phyloP scores from a whole-genome alignment of 1,140 invertebrate species.

The Bombus consobrinus region DNA sequence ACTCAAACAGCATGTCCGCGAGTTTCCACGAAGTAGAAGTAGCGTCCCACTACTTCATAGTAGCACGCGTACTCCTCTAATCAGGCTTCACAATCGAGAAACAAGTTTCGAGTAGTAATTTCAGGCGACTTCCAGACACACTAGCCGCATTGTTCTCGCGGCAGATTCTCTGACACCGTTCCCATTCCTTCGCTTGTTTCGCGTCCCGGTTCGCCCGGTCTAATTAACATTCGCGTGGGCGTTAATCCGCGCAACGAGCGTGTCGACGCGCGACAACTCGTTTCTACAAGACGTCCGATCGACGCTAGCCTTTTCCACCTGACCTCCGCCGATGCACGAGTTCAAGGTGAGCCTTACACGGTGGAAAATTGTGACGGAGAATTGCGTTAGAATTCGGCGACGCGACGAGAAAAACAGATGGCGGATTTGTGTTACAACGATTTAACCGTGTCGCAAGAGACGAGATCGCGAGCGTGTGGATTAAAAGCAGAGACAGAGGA shows the following conservation, averaged over 20 bases:
- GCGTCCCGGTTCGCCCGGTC: slow-evolving; percentile 10
- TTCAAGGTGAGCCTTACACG: slow-evolving; percentile 67
- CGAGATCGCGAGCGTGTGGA: slow-evolving; percentile 9
- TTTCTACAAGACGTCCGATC: background rate
- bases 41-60: background rate
- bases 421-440: slow-evolving; percentile 12
- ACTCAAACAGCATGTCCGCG: background rate
- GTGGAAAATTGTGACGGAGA: slow-evolving; percentile 56
- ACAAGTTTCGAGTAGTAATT: slow-evolving; percentile 1
- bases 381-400: no score
- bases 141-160: slow-evolving; percentile 39
- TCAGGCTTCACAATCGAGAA: background rate
- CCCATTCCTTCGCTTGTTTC: background rate
- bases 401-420: slow-evolving; percentile 59
- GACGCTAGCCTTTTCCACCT: background rate
- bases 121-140: slow-evolving; percentile 17
- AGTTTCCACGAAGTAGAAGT: background rate
- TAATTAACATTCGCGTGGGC: slow-evolving; percentile 38
- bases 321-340: background rate
- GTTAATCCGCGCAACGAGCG: slow-evolving; percentile 41
- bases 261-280: background rate
- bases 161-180: slow-evolving; percentile 35
- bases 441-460: slow-evolving; percentile 32
- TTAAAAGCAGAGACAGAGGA: slow-evolving; percentile 15
- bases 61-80: background rate